Evolutionary conservation across 2,113 vertebrate species (phyloP).

Genomic region (Myrmophylax atrothorax): DNA sequence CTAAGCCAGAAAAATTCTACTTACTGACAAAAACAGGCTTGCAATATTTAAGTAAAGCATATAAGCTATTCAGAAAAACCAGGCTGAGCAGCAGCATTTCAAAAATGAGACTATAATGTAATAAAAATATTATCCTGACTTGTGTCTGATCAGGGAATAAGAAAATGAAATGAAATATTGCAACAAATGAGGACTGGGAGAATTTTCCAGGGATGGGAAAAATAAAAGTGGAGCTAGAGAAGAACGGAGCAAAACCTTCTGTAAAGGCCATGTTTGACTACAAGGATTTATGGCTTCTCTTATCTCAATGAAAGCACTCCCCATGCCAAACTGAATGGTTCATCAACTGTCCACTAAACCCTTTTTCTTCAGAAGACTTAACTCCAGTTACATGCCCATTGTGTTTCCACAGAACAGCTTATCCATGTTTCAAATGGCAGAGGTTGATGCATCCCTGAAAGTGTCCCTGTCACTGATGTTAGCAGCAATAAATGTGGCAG

Average conservation of each 20-base stretch:
- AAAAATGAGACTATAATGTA: conserved; percentile 24
- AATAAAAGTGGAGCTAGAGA: not conserved
- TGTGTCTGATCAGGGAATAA: not conserved
- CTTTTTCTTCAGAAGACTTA: not conserved
- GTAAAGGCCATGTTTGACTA: not conserved
- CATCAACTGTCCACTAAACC: not conserved
- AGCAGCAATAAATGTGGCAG: not conserved
- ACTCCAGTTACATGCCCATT: not conserved
- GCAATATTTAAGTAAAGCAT: conserved; percentile 17
- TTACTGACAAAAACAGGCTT: not conserved
- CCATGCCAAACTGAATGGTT: not conserved
- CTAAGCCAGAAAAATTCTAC: not conserved
- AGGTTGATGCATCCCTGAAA: not conserved
- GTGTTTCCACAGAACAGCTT: not conserved
- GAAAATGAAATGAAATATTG: not conserved
- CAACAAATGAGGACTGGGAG: not conserved
- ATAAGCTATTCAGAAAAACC: not conserved
- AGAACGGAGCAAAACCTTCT: not conserved
- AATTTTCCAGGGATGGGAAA: not conserved
- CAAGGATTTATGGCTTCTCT: not conserved
- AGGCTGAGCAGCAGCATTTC: not conserved
- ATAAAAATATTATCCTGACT: conserved; percentile 1
- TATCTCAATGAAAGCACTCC: not conserved
- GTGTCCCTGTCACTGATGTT: not conserved
- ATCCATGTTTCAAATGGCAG: not conserved